Evolutionary conservation across 2,113 vertebrate species (phyloP).

Genomic region (Cettia cetti): DNA sequence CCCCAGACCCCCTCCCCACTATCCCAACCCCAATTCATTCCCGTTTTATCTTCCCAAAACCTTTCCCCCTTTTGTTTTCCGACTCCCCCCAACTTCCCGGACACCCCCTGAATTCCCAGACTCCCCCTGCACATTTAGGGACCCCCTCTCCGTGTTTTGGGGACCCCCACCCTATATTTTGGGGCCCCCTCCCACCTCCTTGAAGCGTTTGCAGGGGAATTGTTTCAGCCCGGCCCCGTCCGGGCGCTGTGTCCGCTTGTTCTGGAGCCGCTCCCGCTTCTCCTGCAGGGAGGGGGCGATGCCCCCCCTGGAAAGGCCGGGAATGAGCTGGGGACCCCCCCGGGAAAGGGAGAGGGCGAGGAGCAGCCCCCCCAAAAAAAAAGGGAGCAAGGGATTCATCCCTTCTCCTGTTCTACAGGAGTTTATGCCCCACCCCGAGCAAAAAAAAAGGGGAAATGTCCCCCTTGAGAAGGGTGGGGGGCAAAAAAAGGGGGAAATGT

Average conservation of each 20-base stretch:
- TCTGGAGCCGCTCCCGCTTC: slow-evolving; percentile 78
- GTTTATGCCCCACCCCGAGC: too few relatives aligned
- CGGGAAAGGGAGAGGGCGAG: too few relatives aligned
- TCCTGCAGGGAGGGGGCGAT: slow-evolving; percentile 71
- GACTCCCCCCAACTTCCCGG: accelerated
- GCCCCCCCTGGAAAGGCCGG: slow-evolving; percentile 61
- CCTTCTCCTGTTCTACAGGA: too few relatives aligned
- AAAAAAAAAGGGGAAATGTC: neutral
- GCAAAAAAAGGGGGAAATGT: neutral
- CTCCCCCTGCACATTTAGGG: neutral
- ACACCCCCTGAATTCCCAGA: too few relatives aligned
- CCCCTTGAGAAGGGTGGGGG: neutral
- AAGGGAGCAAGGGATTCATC: neutral
- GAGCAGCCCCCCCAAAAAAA: too few relatives aligned
- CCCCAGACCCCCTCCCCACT: too few relatives aligned
- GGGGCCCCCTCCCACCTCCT: slow-evolving; percentile 64
- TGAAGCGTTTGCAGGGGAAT: slow-evolving; percentile 85
- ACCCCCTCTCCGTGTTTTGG: neutral
- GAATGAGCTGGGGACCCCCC: neutral
- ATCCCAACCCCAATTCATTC: too few relatives aligned
- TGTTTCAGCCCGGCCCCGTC: slow-evolving; percentile 72
- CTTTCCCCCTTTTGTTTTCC: neutral
- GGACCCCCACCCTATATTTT: neutral
- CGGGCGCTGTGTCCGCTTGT: slow-evolving; percentile 78
- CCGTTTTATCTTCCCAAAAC: too few relatives aligned